These are phyloP conservation scores for Metacarcinus magister DNA, from an alignment of 2,888 invertebrate genomes.

Conservation along the genomic window DNA sequence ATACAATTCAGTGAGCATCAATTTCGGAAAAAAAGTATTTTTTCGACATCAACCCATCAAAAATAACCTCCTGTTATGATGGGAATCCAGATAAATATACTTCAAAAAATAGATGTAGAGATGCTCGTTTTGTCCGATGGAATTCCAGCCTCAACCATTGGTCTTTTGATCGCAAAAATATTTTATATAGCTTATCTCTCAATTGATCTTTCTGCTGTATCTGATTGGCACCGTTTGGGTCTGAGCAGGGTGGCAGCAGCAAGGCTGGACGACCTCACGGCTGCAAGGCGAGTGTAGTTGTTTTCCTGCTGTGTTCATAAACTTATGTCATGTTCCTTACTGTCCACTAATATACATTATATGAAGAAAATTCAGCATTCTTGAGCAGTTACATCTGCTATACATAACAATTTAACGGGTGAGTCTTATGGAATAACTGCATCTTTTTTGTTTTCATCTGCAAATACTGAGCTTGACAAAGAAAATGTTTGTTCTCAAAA, in stretches of 20 bases:
- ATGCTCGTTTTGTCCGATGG: neutral
- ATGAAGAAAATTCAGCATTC: too few species aligned
- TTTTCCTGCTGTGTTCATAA: too few species aligned
- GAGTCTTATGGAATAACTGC: too few species aligned
- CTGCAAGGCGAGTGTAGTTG: too few species aligned
- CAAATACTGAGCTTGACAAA: too few species aligned
- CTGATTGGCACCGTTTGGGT: neutral
- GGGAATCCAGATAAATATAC: neutral
- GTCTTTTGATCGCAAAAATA: neutral
- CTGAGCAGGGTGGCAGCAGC: neutral
- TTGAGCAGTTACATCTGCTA: too few species aligned
- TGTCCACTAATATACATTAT: too few species aligned
- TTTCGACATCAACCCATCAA: neutral
- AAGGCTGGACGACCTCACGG: neutral
- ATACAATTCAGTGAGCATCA: neutral
- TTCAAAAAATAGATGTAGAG: neutral
- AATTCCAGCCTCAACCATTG: neutral
- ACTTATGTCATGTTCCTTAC: too few species aligned
- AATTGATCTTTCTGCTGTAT: neutral
- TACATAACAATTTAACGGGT: too few species aligned
- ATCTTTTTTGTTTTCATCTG: too few species aligned
- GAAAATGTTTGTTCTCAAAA: too few species aligned
- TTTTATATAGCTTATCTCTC: neutral
- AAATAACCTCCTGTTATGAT: slow-evolving; percentile 32
- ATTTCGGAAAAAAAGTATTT: slow-evolving; percentile 19